phyloP scores from a whole-genome alignment of 2,113 vertebrate species.

The Upupa epops region DNA sequence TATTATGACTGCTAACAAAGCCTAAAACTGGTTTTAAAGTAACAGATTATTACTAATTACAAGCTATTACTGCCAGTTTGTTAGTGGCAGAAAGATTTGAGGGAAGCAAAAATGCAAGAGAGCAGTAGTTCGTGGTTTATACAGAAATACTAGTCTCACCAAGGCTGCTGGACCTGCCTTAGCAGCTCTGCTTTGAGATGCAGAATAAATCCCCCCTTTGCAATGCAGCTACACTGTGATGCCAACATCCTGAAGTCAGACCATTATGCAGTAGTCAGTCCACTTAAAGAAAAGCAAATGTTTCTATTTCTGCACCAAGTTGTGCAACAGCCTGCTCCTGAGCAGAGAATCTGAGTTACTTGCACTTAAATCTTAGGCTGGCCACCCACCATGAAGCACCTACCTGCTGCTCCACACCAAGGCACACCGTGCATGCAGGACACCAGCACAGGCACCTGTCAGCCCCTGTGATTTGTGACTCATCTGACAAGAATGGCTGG shows the following conservation, averaged over 20 bases:
- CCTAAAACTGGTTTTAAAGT: background rate
- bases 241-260: background rate
- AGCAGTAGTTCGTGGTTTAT: background rate
- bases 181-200: background rate
- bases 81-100: background rate
- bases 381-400: slow-evolving; percentile 77
- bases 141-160: background rate
- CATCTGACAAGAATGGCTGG: background rate
- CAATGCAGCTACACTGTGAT: background rate
- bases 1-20: background rate
- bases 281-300: background rate
- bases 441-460: slow-evolving; percentile 70
- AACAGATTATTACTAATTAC: background rate
- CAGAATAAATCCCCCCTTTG: background rate
- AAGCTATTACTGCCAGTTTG: background rate
- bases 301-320: background rate
- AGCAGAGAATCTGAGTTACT: slow-evolving; percentile 58
- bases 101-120: background rate
- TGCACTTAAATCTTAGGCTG: slow-evolving; percentile 74
- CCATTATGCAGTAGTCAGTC: background rate
- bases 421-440: background rate
- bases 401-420: slow-evolving; percentile 55
- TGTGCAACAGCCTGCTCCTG: background rate
- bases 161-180: background rate
- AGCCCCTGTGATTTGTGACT: slow-evolving; percentile 48